phyloP scores from a whole-genome alignment of 2,888 invertebrate genomes.

The Caenorhabditis zanzibari region DNA sequence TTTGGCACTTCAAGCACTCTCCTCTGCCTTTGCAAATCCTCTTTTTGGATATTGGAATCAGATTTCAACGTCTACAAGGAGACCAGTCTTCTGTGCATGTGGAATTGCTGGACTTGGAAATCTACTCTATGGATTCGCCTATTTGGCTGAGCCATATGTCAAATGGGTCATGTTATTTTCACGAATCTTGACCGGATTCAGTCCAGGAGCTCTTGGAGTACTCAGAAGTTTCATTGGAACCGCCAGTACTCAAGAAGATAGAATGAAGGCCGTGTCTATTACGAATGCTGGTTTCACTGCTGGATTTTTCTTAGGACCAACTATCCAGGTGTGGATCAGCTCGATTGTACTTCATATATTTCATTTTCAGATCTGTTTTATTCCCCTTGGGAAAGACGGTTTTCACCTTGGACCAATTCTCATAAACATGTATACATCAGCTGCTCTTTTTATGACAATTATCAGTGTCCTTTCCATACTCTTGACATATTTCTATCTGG shows the following conservation, averaged over 20 bases:
- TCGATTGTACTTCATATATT: not conserved
- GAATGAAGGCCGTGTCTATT: conserved; percentile 70
- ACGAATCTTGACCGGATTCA: conserved; percentile 67
- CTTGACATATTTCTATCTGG: conserved; percentile 56
- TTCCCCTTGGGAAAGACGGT: conserved; percentile 66
- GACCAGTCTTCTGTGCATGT: conserved; percentile 62
- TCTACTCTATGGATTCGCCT: conserved; percentile 66
- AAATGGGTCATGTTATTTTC: conserved; percentile 64
- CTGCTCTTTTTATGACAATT: conserved; percentile 67
- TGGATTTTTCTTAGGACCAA: conserved; percentile 73
- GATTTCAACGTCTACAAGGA: conserved; percentile 51
- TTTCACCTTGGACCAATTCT: conserved; percentile 51
- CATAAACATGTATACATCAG: conserved; percentile 73
- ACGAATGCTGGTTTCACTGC: conserved; percentile 71
- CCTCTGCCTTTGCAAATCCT: conserved; percentile 63
- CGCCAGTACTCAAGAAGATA: conserved; percentile 71
- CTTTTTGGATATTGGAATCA: conserved; percentile 69
- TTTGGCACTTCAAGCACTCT: conserved; percentile 53
- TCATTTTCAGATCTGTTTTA: conserved; percentile 63
- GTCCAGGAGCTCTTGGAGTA: conserved; percentile 69
- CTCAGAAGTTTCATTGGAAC: conserved; percentile 69
- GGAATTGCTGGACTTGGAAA: conserved; percentile 63
- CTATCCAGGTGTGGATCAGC: conserved; percentile 63
- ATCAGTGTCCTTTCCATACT: conserved; percentile 54
- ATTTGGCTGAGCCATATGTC: conserved; percentile 46